phyloP scores from a whole-genome alignment of 2,113 vertebrate genomes.

The Dicaeum eximium region DNA sequence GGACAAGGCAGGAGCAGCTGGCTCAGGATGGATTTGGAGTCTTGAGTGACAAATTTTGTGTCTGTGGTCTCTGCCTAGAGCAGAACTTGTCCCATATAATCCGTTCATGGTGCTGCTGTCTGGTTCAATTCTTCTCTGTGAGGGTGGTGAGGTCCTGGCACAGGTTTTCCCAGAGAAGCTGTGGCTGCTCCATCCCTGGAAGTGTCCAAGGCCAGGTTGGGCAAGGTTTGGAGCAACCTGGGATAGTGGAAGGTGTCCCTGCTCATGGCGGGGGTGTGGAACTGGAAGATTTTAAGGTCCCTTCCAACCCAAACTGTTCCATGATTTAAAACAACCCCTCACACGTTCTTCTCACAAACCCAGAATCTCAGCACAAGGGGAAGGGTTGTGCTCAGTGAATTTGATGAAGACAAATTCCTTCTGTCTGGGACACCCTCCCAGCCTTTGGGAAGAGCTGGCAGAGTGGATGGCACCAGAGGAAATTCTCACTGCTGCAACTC shows the following conservation, averaged over 20 bases:
- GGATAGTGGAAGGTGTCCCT: neutral
- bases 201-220: neutral
- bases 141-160: neutral
- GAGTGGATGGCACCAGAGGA: neutral
- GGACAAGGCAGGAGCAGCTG: neutral
- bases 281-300: neutral
- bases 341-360: neutral
- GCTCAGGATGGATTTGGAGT: neutral
- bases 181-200: neutral
- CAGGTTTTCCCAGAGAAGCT: neutral
- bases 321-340: neutral
- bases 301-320: neutral
- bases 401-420: neutral
- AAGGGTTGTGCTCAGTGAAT: neutral
- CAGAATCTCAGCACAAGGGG: neutral
- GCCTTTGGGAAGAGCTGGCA: neutral
- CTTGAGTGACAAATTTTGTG: neutral
- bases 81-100: accelerated
- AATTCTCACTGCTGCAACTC: neutral
- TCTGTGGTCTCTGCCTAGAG: neutral
- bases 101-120: neutral
- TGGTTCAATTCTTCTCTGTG: neutral
- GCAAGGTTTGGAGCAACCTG: neutral
- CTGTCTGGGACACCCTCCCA: neutral
- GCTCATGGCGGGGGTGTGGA: neutral